These are phyloP conservation scores for Sebastiscus albofasciatus DNA, from an alignment of 2,797 vertebrate species.

Conservation along the genomic window DNA sequence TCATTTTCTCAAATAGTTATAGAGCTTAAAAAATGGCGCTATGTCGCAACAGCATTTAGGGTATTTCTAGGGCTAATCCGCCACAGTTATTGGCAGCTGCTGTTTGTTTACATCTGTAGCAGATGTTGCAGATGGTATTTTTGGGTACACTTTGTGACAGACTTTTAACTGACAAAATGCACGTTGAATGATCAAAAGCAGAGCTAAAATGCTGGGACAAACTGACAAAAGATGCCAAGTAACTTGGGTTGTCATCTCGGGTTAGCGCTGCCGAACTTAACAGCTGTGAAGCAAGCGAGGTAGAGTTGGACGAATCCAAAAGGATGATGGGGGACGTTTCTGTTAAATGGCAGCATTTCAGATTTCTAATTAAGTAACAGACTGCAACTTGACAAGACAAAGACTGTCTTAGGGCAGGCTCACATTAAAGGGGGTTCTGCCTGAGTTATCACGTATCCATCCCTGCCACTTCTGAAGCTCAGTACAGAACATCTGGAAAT, in stretches of 20 bases:
- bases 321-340: not conserved
- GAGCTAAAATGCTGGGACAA: conserved; percentile 28
- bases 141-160: conserved; percentile 21
- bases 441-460: not conserved
- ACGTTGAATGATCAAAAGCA: conserved; percentile 37
- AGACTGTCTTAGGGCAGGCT: not conserved
- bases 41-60: conserved; percentile 12
- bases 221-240: conserved; percentile 31
- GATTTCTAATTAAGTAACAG: conserved; percentile 13
- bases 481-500: not conserved
- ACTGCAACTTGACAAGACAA: conserved; percentile 9
- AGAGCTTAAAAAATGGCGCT: conserved; percentile 3
- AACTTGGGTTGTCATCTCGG: conserved; percentile 21
- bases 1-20: conserved; percentile 10
- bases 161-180: conserved; percentile 25
- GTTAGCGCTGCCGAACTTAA: conserved; percentile 4
- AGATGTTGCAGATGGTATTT: conserved; percentile 52
- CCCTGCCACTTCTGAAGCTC: not conserved
- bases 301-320: not conserved
- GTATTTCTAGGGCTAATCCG: conserved; percentile 40
- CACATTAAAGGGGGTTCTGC: not conserved
- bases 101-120: conserved; percentile 47
- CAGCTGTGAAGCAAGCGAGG: not conserved
- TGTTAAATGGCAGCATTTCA: conserved; percentile 10
- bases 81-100: conserved; percentile 40